A percentile compares a stretch with the other conserved stretches of the same genome.
Evolutionary conservation across 2,888 invertebrate genomes (phyloP).

Genomic region (Ectemnius continuus): DNA sequence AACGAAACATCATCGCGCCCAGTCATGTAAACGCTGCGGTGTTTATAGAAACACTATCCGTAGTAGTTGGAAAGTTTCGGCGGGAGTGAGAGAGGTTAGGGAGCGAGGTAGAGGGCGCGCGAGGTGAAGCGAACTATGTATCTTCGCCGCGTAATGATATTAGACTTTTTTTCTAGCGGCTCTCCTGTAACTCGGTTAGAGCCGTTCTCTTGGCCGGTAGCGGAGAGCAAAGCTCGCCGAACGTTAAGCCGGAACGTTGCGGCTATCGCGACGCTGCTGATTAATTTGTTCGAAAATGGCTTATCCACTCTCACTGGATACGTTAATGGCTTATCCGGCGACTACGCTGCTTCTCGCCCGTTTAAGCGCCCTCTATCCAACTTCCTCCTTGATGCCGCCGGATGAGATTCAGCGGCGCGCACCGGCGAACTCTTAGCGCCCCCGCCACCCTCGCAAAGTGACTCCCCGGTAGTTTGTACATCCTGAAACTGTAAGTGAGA

Average conservation of each 20-base stretch:
- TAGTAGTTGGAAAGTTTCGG: not conserved
- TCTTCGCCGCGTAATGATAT: not conserved
- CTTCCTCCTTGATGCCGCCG: not conserved
- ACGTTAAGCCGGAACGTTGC: slow-evolving; percentile 17
- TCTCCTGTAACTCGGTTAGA: not conserved
- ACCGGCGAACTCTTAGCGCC: no score
- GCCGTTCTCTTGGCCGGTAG: slow-evolving; percentile 21
- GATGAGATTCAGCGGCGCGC: not conserved
- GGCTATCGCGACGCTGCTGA: slow-evolving; percentile 34
- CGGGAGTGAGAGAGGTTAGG: no score
- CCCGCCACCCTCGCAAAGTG: not conserved
- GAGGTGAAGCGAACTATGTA: no score
- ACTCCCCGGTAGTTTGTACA: slow-evolving; percentile 37
- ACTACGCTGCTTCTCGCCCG: no score
- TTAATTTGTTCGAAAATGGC: slow-evolving; percentile 50
- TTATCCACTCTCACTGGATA: slow-evolving; percentile 26
- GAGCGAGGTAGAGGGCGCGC: no score
- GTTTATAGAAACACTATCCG: not conserved
- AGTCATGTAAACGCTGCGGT: no score
- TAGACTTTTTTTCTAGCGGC: not conserved
- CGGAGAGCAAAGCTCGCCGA: slow-evolving; percentile 17
- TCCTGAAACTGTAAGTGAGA: slow-evolving; percentile 16
- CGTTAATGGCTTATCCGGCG: slow-evolving; percentile 10
- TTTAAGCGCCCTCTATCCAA: not conserved
- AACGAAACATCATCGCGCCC: no score